Evolutionary conservation across 2,113 vertebrate species (phyloP).

Genomic region (Stegastes partitus): DNA sequence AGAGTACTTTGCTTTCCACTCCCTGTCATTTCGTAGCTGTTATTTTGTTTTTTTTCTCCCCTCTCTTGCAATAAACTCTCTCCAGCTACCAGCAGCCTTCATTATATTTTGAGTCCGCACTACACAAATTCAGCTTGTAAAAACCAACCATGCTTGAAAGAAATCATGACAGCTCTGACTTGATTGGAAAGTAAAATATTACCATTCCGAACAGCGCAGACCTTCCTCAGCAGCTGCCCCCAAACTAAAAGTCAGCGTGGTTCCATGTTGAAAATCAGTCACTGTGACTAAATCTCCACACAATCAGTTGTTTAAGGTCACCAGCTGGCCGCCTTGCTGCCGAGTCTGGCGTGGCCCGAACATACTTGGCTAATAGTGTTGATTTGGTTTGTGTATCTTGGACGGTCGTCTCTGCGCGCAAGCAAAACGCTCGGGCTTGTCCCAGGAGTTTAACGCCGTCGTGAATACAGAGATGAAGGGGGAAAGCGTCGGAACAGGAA

Average conservation of each 20-base stretch:
- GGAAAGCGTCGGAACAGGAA: too few species aligned
- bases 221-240: background rate
- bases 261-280: constrained; percentile 1
- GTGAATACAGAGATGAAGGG: background rate
- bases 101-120: constrained; percentile 30
- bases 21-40: background rate
- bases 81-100: background rate
- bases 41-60: background rate
- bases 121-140: constrained; percentile 29
- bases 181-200: constrained; percentile 24
- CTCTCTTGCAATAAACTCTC: background rate
- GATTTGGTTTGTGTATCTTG: constrained; percentile 6
- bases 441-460: background rate
- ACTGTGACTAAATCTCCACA: background rate
- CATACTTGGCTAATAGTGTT: background rate
- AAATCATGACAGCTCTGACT: constrained; percentile 21
- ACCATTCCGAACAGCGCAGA: constrained; percentile 1
- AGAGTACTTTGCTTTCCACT: background rate
- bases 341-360: background rate
- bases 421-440: background rate
- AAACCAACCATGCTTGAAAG: constrained; percentile 37
- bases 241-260: constrained; percentile 4
- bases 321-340: background rate
- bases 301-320: constrained; percentile 1
- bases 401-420: too few species aligned